Conservation (phyloP, 2,888 invertebrate genomes). For the Nezara viridula region DNA sequence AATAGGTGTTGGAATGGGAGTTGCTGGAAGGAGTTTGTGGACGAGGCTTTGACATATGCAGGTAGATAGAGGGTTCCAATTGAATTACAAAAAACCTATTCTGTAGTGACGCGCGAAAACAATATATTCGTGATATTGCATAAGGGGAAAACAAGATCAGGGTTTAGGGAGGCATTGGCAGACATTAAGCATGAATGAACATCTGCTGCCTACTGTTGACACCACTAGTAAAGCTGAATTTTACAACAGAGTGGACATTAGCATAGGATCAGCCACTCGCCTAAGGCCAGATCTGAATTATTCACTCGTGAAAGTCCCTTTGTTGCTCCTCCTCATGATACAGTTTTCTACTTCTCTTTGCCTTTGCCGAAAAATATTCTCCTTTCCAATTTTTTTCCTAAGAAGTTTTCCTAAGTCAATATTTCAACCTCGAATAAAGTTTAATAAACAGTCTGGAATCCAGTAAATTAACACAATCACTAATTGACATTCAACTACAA, state of each 20-base stretch:
- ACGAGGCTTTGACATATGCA: too few relatives aligned
- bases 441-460: too few relatives aligned
- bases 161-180: background rate
- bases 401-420: too few relatives aligned
- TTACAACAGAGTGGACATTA: background rate
- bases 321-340: background rate
- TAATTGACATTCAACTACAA: too few relatives aligned
- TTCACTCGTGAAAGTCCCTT: slow-evolving; percentile 16
- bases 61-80: too few relatives aligned
- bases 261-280: background rate
- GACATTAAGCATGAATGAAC: background rate
- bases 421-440: too few relatives aligned
- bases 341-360: background rate
- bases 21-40: too few relatives aligned
- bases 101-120: background rate
- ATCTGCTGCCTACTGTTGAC: background rate
- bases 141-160: background rate
- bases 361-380: background rate
- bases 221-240: background rate
- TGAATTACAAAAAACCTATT: too few relatives aligned
- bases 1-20: too few relatives aligned
- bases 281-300: background rate
- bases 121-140: background rate
- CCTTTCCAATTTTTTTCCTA: background rate
- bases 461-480: too few relatives aligned